phyloP scores from a whole-genome alignment of 2,888 invertebrate species.

The Xylota segnis region DNA sequence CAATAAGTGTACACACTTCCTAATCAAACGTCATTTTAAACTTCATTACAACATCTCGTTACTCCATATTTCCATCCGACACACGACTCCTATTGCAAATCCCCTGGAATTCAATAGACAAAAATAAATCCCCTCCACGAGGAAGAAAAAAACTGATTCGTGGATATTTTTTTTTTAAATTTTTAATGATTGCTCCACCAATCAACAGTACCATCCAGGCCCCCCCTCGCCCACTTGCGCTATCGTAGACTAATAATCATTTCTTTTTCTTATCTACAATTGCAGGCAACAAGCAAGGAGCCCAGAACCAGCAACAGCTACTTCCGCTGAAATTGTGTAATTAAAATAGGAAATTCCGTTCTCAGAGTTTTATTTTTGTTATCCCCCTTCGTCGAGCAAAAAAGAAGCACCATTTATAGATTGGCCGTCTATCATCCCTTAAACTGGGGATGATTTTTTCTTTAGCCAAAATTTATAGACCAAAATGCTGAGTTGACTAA shows the following conservation, averaged over 20 bases:
- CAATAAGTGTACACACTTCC: conserved; percentile 17
- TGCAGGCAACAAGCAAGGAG: conserved; percentile 50
- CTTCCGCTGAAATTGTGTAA: conserved; percentile 64
- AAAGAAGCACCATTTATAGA: conserved; percentile 29
- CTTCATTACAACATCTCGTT: conserved; percentile 18
- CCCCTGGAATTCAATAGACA: background rate
- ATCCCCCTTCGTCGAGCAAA: conserved; percentile 10
- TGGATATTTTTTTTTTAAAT: conserved; percentile 15
- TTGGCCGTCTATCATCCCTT: conserved; percentile 52
- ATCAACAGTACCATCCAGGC: background rate
- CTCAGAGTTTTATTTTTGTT: conserved; percentile 27
- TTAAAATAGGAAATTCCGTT: conserved; percentile 71
- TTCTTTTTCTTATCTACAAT: conserved; percentile 55
- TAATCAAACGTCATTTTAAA: conserved; percentile 28
- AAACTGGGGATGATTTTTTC: conserved; percentile 27
- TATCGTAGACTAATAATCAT: conserved; percentile 23
- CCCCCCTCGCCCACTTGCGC: background rate
- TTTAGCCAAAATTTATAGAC: background rate
- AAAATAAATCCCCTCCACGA: background rate
- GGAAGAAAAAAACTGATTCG: conserved; percentile 3
- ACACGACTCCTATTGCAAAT: background rate
- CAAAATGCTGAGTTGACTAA: conserved; percentile 62
- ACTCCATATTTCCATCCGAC: conserved; percentile 8
- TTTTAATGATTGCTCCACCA: conserved; percentile 26
- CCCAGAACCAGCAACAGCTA: conserved; percentile 57